Conservation (phyloP, 2,888 invertebrate species). For the Sesamia inferens region DNA sequence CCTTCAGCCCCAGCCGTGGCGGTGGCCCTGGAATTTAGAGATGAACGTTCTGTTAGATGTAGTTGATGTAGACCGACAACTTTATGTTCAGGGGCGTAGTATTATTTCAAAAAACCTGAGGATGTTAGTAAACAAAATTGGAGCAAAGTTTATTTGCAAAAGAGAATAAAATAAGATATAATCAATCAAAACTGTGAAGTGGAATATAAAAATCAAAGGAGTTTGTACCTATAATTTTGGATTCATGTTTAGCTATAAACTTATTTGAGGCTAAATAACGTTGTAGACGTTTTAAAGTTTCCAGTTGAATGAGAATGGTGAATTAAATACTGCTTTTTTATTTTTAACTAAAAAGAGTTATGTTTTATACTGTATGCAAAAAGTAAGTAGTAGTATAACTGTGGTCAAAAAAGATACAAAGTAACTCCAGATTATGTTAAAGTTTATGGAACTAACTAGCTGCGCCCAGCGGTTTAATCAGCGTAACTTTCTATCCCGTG, state of each 20-base stretch:
- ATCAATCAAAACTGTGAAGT: background rate
- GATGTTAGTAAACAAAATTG: too few relatives aligned
- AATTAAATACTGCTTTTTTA: too few relatives aligned
- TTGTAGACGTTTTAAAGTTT: background rate
- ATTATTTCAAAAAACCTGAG: background rate
- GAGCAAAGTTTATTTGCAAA: background rate
- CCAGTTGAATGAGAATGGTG: background rate
- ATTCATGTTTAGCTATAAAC: background rate
- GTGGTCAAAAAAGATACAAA: background rate
- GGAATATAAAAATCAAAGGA: background rate
- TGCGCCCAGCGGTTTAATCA: too few relatives aligned
- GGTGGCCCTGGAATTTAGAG: slow-evolving; percentile 86
- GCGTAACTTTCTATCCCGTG: too few relatives aligned
- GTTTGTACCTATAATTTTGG: too few relatives aligned
- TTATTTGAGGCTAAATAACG: background rate
- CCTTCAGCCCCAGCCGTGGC: slow-evolving; percentile 89
- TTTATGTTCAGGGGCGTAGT: background rate
- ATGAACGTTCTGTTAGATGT: slow-evolving; percentile 13
- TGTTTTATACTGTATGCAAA: too few relatives aligned
- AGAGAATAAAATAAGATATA: background rate
- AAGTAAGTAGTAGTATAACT: too few relatives aligned
- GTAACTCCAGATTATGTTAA: background rate
- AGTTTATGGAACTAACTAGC: background rate
- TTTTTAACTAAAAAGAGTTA: too few relatives aligned
- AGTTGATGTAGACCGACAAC: background rate